Conservation (phyloP, 1,140 invertebrate genomes). For the Drosophila repleta region DNA sequence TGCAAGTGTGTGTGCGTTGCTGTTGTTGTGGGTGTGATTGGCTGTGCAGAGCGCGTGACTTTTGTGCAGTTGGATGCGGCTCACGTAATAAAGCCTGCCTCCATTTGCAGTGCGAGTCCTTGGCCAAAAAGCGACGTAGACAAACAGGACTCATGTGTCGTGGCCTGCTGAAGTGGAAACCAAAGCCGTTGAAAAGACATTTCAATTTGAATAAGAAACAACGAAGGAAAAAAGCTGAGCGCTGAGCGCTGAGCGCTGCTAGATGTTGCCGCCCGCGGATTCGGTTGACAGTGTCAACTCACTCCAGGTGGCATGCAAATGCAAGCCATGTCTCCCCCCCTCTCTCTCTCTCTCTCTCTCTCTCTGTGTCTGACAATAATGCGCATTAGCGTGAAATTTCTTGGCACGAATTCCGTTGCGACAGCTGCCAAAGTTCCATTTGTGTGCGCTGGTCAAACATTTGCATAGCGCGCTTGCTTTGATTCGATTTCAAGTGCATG, state of each 20-base stretch:
- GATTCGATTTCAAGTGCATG: constrained; percentile 25
- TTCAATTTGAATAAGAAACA: constrained; percentile 72
- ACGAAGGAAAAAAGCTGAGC: neutral
- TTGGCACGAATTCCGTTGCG: constrained; percentile 53
- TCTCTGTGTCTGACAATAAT: constrained; percentile 60
- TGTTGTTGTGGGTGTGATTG: constrained; percentile 42
- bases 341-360: too few species aligned
- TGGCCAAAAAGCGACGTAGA: constrained; percentile 75
- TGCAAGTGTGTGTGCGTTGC: constrained; percentile 8
- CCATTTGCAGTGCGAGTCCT: constrained; percentile 49
- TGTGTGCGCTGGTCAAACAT: constrained; percentile 26
- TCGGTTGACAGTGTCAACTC: neutral
- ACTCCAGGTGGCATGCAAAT: constrained; percentile 69
- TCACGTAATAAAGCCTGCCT: constrained; percentile 72
- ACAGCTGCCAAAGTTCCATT: constrained; percentile 21
- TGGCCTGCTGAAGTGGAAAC: constrained; percentile 75
- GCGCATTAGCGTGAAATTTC: constrained; percentile 74
- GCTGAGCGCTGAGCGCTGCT: too few species aligned
- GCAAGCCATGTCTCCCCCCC: neutral
- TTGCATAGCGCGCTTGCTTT: constrained; percentile 17
- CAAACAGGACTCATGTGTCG: constrained; percentile 80
- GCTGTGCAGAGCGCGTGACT: constrained; percentile 65
- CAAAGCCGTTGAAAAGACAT: constrained; percentile 81
- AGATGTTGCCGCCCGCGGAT: neutral
- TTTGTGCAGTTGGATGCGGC: constrained; percentile 74